A percentile compares a stretch with the other conserved stretches of the same genome.
Evolutionary conservation across 2,113 vertebrate genomes (phyloP).

Genomic region (Nothoprocta pentlandii): DNA sequence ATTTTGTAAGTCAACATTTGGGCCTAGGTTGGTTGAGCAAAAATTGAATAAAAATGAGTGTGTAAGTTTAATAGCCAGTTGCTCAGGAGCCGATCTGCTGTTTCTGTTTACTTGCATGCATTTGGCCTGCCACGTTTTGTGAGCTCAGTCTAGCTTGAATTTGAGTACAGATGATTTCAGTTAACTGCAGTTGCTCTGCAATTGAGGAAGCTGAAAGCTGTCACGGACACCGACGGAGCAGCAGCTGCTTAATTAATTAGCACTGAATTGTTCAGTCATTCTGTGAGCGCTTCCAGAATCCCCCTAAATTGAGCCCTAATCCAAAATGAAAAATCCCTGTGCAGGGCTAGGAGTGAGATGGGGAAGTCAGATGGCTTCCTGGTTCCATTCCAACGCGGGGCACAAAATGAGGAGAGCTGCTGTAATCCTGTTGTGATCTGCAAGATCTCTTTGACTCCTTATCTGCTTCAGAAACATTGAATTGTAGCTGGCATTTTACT

Average conservation of each 20-base stretch:
- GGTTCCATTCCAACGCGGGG: not conserved
- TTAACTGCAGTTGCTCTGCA: not conserved
- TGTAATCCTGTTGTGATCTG: not conserved
- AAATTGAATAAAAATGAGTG: not conserved
- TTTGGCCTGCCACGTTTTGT: not conserved
- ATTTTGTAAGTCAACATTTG: not conserved
- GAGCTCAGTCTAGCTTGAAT: not conserved
- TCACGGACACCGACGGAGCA: not conserved
- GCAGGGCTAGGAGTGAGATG: not conserved
- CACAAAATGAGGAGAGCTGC: not conserved
- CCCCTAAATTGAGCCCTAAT: not conserved
- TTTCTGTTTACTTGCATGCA: not conserved
- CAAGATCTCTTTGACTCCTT: not conserved
- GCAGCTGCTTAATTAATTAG: not conserved
- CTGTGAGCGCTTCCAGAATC: not conserved
- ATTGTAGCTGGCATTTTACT: not conserved
- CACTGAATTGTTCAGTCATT: not conserved
- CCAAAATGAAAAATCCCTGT: not conserved
- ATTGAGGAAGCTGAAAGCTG: not conserved
- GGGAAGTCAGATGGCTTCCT: not conserved
- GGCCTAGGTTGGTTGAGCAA: not conserved
- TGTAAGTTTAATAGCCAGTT: not conserved
- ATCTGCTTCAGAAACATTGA: not conserved
- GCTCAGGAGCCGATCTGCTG: not conserved
- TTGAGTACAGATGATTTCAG: not conserved